These are phyloP conservation scores for Hoplodrina blanda DNA, from an alignment of 2,888 invertebrate species.

Conservation along the genomic window DNA sequence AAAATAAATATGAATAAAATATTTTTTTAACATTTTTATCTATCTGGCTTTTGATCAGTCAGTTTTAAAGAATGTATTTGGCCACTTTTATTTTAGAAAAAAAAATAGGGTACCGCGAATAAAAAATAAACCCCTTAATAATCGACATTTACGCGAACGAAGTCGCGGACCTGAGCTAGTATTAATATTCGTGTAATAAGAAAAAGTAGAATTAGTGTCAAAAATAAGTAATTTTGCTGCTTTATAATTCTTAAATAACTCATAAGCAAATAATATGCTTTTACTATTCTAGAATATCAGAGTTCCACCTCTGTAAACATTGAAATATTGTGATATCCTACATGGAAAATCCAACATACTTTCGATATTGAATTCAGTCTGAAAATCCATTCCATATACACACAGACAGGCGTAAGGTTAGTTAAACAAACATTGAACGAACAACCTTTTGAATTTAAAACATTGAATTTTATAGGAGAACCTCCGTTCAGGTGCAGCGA, in stretches of 20 bases:
- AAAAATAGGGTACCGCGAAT: too few species aligned
- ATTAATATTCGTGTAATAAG: too few species aligned
- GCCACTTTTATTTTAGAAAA: too few species aligned
- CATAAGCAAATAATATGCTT: too few species aligned
- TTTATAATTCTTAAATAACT: background rate
- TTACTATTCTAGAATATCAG: background rate
- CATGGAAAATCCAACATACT: constrained; percentile 28
- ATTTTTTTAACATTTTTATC: too few species aligned
- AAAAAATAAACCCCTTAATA: too few species aligned
- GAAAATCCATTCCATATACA: constrained; percentile 57
- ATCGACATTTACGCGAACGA: too few species aligned
- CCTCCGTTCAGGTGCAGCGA: constrained; percentile 59
- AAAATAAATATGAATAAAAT: too few species aligned
- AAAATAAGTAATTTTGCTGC: background rate
- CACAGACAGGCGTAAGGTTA: constrained; percentile 59
- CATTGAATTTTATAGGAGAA: constrained; percentile 63
- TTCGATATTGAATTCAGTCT: constrained; percentile 40
- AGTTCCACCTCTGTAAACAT: constrained; percentile 14
- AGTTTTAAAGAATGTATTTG: too few species aligned
- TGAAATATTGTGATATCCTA: constrained; percentile 24
- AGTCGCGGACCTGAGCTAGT: too few species aligned
- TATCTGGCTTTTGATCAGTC: too few species aligned
- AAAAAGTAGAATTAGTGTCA: background rate
- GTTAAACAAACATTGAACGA: constrained; percentile 61
- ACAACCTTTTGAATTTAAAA: constrained; percentile 65